Evolutionary conservation across 2,113 vertebrate genomes (phyloP).

Genomic region (Macrotis lagotis): DNA sequence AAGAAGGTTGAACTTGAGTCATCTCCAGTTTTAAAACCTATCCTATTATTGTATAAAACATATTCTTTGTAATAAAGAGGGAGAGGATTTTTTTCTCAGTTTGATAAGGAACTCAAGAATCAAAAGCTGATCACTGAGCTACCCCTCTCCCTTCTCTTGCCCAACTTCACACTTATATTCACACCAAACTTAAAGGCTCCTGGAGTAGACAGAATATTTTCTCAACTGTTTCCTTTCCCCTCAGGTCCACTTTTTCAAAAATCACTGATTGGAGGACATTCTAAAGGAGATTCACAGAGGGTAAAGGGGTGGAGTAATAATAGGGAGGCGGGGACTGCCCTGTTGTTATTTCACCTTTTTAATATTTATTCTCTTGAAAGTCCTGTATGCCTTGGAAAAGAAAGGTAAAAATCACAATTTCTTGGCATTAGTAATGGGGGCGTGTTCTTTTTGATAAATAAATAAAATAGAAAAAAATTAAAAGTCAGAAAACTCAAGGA

Average conservation of each 20-base stretch:
- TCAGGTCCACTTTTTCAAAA: background rate
- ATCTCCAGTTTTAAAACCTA: background rate
- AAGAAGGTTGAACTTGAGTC: background rate
- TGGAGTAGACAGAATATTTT: background rate
- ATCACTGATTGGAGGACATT: background rate
- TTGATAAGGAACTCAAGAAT: conserved; percentile 6
- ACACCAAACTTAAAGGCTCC: background rate
- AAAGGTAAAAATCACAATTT: background rate
- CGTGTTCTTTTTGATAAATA: too few relatives aligned
- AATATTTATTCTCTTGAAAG: background rate
- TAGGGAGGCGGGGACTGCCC: background rate
- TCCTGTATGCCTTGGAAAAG: background rate
- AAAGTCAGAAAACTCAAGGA: background rate
- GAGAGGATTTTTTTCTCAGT: background rate
- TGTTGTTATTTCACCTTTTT: background rate
- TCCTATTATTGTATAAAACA: background rate
- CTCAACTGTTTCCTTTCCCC: background rate
- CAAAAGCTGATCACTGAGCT: conserved; percentile 10
- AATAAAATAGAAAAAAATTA: background rate
- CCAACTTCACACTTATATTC: conserved; percentile 63
- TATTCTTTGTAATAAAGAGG: background rate
- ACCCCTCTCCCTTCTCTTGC: background rate
- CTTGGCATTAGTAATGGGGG: background rate
- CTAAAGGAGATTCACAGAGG: accelerated
- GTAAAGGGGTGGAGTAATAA: accelerated